Conservation (phyloP, 2,113 vertebrate genomes). For the Zootoca vivipara region DNA sequence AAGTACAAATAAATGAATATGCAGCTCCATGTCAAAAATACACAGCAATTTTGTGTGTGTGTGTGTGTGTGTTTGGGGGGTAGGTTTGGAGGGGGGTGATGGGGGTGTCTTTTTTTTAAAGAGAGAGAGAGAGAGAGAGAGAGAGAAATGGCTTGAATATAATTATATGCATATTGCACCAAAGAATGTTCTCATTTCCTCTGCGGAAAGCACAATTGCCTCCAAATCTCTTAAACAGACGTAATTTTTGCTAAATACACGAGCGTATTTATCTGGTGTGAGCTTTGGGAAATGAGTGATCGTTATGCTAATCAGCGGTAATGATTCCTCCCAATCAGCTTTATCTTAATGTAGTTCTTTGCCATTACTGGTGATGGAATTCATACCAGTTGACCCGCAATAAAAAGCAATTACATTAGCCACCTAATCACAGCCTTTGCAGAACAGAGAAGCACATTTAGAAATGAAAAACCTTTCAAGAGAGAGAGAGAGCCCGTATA, state of each 20-base stretch:
- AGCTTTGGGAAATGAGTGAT: slow-evolving; percentile 49
- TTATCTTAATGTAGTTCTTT: slow-evolving; percentile 46
- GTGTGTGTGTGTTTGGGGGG: too few species aligned
- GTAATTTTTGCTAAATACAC: slow-evolving; percentile 26
- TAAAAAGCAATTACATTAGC: slow-evolving; percentile 55
- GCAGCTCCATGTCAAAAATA: neutral
- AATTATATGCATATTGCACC: too few species aligned
- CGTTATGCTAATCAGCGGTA: slow-evolving; percentile 55
- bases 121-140: too few species aligned
- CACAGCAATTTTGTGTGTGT: too few species aligned
- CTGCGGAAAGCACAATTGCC: neutral
- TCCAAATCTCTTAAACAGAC: slow-evolving; percentile 35
- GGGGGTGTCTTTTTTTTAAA: neutral
- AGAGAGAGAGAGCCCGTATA: neutral
- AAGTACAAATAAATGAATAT: neutral
- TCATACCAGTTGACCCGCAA: slow-evolving; percentile 58
- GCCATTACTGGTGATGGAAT: slow-evolving; percentile 50
- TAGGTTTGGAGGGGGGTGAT: neutral
- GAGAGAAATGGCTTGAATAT: too few species aligned
- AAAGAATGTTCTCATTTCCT: neutral
- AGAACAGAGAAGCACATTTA: slow-evolving; percentile 46
- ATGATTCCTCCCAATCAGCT: slow-evolving; percentile 52
- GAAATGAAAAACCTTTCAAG: slow-evolving; percentile 47
- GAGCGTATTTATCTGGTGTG: slow-evolving; percentile 40
- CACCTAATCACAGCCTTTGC: slow-evolving; percentile 32